phyloP scores from a whole-genome alignment of 2,113 vertebrate species.

The Gila orcuttii region DNA sequence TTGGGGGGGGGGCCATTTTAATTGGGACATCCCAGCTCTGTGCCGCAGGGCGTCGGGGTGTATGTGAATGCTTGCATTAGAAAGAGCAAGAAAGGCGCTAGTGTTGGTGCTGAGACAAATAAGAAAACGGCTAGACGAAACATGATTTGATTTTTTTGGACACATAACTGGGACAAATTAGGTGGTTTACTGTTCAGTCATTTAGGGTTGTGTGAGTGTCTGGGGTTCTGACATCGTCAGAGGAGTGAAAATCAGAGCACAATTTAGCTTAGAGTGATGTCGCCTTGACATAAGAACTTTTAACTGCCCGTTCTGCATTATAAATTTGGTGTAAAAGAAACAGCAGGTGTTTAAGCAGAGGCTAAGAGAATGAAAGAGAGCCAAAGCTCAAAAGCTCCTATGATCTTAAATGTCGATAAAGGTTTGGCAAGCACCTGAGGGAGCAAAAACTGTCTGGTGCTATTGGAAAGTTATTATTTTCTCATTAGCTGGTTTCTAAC shows the following conservation, averaged over 20 bases:
- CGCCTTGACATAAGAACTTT: conserved; percentile 4
- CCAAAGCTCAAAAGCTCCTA: conserved; percentile 22
- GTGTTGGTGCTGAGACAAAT: conserved; percentile 27
- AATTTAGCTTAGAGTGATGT: neutral
- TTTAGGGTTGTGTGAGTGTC: conserved; percentile 6
- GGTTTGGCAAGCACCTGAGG: conserved; percentile 14
- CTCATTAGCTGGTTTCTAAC: conserved; percentile 56
- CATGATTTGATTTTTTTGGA: conserved; percentile 42
- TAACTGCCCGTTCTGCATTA: neutral
- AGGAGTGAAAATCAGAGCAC: neutral
- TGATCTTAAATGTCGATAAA: conserved; percentile 29
- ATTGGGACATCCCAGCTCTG: conserved; percentile 67
- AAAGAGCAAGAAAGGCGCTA: neutral
- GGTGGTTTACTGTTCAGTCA: conserved; percentile 15
- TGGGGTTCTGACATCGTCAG: conserved; percentile 22
- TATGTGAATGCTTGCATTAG: conserved; percentile 19
- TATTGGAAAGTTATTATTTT: conserved; percentile 66
- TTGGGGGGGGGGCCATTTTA: conserved; percentile 62
- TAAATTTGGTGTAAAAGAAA: neutral
- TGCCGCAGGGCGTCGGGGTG: conserved; percentile 46
- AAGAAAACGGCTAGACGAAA: conserved; percentile 34
- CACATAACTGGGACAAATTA: conserved; percentile 33
- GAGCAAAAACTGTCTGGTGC: conserved; percentile 39
- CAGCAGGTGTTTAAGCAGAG: conserved; percentile 6
- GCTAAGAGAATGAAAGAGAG: neutral